Conservation (phyloP, 2,888 invertebrate genomes). For the Steinernema hermaphroditum region DNA sequence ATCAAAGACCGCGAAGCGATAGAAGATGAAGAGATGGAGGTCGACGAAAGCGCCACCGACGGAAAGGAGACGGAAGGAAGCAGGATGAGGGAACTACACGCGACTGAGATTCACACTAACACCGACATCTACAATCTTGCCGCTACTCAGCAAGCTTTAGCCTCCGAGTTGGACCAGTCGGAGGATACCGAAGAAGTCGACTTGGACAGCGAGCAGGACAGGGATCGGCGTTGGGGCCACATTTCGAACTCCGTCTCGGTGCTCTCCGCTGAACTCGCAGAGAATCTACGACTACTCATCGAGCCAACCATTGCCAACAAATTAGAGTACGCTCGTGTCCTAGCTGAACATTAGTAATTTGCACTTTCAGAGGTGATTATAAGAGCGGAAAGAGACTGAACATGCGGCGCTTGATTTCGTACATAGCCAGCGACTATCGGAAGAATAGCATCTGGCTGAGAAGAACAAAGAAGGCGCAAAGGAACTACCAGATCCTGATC, state of each 20-base stretch:
- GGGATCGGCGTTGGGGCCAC: slow-evolving; percentile 46
- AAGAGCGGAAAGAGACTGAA: slow-evolving; percentile 93
- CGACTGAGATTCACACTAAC: slow-evolving; percentile 33
- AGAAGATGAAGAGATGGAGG: slow-evolving; percentile 33
- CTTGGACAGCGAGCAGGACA: not conserved
- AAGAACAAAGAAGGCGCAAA: slow-evolving; percentile 88
- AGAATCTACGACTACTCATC: slow-evolving; percentile 86
- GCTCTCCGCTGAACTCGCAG: slow-evolving; percentile 83
- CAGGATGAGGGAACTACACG: slow-evolving; percentile 23
- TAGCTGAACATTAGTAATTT: not conserved
- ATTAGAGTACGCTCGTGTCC: slow-evolving; percentile 71
- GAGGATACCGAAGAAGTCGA: slow-evolving; percentile 33
- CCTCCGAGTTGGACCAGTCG: slow-evolving; percentile 39
- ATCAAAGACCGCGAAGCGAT: slow-evolving; percentile 37
- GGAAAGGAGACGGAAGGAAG: slow-evolving; percentile 4
- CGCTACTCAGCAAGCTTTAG: slow-evolving; percentile 19
- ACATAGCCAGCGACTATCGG: slow-evolving; percentile 96
- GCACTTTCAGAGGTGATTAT: slow-evolving; percentile 79
- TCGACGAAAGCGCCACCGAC: slow-evolving; percentile 1
- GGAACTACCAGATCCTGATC: slow-evolving; percentile 92
- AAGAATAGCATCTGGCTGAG: slow-evolving; percentile 99
- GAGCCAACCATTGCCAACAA: slow-evolving; percentile 92
- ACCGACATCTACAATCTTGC: slow-evolving; percentile 32
- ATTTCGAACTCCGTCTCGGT: slow-evolving; percentile 57
- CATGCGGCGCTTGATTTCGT: slow-evolving; percentile 96